A percentile compares a stretch with the other conserved stretches of the same genome.
Evolutionary conservation across 2,797 vertebrate species (phyloP).

Genomic region (Moxostoma hubbsi): DNA sequence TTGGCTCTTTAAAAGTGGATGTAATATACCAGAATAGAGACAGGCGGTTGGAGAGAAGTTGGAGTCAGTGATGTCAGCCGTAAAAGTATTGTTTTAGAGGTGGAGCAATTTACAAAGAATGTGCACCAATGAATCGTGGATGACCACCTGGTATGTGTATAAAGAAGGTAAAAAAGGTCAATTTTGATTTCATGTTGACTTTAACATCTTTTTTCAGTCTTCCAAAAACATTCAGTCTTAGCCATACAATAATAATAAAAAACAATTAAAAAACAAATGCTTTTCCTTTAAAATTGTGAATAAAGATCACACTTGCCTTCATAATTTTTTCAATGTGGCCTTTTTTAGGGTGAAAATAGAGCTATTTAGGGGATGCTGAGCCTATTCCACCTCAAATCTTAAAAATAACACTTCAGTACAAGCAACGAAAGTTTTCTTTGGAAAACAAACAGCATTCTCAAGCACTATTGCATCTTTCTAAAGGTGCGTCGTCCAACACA

Average conservation of each 20-base stretch:
- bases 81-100: too few species aligned
- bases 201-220: neutral
- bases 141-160: too few species aligned
- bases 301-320: conserved; percentile 37
- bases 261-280: neutral
- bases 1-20: too few species aligned
- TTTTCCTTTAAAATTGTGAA: conserved; percentile 59
- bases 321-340: conserved; percentile 64
- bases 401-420: conserved; percentile 72
- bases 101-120: too few species aligned
- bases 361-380: conserved; percentile 62
- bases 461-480: conserved; percentile 65
- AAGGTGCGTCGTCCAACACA: conserved; percentile 61
- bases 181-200: neutral
- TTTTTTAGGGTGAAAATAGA: conserved; percentile 66
- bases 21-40: too few species aligned
- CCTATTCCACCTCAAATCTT: conserved; percentile 66
- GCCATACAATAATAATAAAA: neutral
- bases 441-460: conserved; percentile 72
- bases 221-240: conserved; percentile 18
- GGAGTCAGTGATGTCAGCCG: too few species aligned
- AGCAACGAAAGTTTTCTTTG: conserved; percentile 72
- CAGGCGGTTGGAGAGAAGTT: too few species aligned
- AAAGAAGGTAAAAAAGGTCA: neutral
- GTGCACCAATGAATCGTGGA: too few species aligned